phyloP scores from a whole-genome alignment of 1,140 invertebrate species.

The Leucophenga varia region DNA sequence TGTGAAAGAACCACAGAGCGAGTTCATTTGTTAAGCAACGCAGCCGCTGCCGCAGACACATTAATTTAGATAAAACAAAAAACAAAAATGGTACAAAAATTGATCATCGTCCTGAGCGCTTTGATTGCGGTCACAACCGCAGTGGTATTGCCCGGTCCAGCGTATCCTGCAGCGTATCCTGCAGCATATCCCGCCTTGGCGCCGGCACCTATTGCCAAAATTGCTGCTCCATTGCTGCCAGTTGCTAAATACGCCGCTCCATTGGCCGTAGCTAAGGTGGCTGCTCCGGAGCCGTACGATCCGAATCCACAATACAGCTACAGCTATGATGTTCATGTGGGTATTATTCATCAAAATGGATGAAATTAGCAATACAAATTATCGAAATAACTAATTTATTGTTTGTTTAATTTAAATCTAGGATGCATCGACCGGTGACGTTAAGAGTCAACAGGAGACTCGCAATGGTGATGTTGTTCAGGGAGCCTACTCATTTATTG shows the following conservation, averaged over 20 bases:
- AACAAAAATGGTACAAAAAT: constrained; percentile 41
- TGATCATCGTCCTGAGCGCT: constrained; percentile 41
- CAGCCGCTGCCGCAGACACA: constrained; percentile 21
- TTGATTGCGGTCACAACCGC: constrained; percentile 37
- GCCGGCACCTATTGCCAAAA: constrained; percentile 7
- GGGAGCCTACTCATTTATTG: constrained; percentile 62
- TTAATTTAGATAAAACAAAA: constrained; percentile 3
- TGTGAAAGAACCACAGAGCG: constrained; percentile 49
- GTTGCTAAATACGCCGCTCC: constrained; percentile 51
- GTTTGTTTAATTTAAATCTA: constrained; percentile 35
- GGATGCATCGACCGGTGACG: constrained; percentile 62
- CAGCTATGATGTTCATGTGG: constrained; percentile 62
- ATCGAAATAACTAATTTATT: not conserved
- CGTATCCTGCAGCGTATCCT: constrained; percentile 29
- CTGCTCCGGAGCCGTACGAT: constrained; percentile 59
- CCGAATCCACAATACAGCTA: constrained; percentile 62
- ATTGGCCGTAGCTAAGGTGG: constrained; percentile 56
- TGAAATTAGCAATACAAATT: too few species aligned
- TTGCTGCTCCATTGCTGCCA: constrained; percentile 7
- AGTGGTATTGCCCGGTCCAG: constrained; percentile 45
- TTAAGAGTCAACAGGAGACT: constrained; percentile 63
- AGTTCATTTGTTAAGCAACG: constrained; percentile 51
- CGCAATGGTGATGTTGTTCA: constrained; percentile 63
- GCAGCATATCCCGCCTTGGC: constrained; percentile 7
- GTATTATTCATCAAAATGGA: constrained; percentile 11